A percentile compares a stretch with the other conserved stretches of the same genome.
These are phyloP conservation scores for Chelon labrosus DNA, from an alignment of 2,797 vertebrate species.

Conservation along the genomic window DNA sequence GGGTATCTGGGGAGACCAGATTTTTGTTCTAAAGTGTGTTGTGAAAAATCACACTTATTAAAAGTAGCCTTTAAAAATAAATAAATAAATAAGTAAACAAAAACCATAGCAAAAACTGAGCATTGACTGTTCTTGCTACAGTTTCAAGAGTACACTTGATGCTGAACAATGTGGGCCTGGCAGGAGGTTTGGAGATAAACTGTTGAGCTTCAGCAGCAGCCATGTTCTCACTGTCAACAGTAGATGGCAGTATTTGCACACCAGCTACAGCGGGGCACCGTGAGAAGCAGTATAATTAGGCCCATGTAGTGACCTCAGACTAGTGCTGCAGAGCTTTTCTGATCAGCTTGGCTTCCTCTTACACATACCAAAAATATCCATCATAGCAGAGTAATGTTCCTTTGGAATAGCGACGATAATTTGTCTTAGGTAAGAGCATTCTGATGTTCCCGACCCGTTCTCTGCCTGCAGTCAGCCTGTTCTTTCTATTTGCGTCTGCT, in stretches of 20 bases:
- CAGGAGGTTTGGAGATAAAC: conserved; percentile 17
- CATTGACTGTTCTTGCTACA: conserved; percentile 22
- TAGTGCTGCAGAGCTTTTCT: conserved; percentile 69
- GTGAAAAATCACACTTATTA: background rate
- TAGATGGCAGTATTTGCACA: conserved; percentile 81
- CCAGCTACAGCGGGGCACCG: conserved; percentile 4
- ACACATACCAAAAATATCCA: conserved; percentile 69
- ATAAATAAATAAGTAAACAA: too few species aligned
- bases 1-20: background rate
- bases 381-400: conserved; percentile 66
- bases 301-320: conserved; percentile 65
- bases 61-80: background rate
- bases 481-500: conserved; percentile 63
- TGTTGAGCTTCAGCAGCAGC: conserved; percentile 1
- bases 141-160: conserved; percentile 31
- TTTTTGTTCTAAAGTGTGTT: background rate
- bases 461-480: conserved; percentile 50
- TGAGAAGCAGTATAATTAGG: conserved; percentile 52
- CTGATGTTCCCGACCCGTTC: conserved; percentile 63
- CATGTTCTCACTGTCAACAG: conserved; percentile 29
- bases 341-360: conserved; percentile 70
- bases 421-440: conserved; percentile 70
- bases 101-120: background rate
- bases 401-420: conserved; percentile 56
- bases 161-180: conserved; percentile 35